Evolutionary conservation across 1,140 invertebrate genomes (phyloP).

Genomic region (Brachionus angularis): DNA sequence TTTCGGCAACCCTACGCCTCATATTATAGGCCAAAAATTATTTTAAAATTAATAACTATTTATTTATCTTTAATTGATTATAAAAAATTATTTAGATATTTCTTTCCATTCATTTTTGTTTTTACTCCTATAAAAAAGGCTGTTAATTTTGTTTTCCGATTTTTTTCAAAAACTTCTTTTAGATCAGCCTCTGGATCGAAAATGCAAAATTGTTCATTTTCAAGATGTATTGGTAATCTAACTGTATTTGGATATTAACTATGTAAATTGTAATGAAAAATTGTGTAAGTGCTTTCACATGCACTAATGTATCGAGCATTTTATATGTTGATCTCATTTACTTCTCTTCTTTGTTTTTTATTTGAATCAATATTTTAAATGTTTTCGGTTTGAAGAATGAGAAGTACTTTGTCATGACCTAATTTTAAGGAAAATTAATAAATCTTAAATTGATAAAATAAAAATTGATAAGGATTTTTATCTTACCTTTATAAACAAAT

Average conservation of each 20-base stretch:
- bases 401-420: neutral
- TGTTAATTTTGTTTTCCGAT: neutral
- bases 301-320: constrained; percentile 44
- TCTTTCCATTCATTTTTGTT: no score
- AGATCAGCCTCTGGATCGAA: neutral
- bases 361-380: neutral
- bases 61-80: no score
- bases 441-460: neutral
- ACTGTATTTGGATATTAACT: constrained; percentile 6
- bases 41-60: no score
- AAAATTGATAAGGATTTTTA: constrained; percentile 42
- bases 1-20: no score
- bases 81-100: no score
- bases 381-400: no score
- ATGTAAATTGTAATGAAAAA: constrained; percentile 27
- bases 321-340: constrained; percentile 44
- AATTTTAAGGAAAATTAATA: neutral
- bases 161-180: neutral
- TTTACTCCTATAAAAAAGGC: no score
- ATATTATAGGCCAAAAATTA: no score
- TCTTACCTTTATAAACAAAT: constrained; percentile 53
- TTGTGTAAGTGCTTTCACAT: constrained; percentile 37
- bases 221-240: constrained; percentile 35
- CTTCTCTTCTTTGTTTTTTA: neutral
- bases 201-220: constrained; percentile 26